Evolutionary conservation across 37 sponge, comb jelly and placozoan species (phyloP), one percentile per base, ranked within the genome.

Genomic region (Theonella swinhoei): DNA sequence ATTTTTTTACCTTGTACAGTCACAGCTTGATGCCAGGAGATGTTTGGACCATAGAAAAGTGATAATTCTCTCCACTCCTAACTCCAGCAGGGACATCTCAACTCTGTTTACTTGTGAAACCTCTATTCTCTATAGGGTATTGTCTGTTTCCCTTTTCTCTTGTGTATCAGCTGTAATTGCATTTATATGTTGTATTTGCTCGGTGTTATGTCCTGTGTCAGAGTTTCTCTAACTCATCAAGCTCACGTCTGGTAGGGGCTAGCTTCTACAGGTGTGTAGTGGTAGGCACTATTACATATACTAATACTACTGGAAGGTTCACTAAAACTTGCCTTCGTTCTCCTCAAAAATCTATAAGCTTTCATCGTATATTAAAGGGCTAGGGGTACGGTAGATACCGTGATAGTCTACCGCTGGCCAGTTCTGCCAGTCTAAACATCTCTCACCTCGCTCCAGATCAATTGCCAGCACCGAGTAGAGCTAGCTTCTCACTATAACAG

Each of bases 391-490:
- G 58, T 42, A 87, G n/a, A 87, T 87, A 58, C 73, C 80, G 68
- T 67, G 68, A 40, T 79, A 87, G n/a, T 87, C 87, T n/a, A 87
- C 87, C 4, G 47, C n/a, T 23, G 87, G 80, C 88, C 88, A 87
- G 5, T 38, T 29, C 42, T 85, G 59, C 71, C 77, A 76, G 70
- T 79, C 80, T 29, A 47, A 47, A 47, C 54, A 17, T 47, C 54
- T 47, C 54, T 47, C 54, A 47, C 54, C 14, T 14, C 54, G 54
- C 54, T 47, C 54, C 54, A 47, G 54, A 47, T 47, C 54, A 47
- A 47, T 47, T 17, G 54, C 54, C 54, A 79, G 29, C 82, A 25
- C 82, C 82, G 11, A 81, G 73, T 26, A 37, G 58, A 2, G 31
- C 82, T n/a, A 81, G 73, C 29, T 81, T 81, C 39, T 70, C 73